Percentiles rank a stretch among this genome's conserved stretches.
phyloP scores from a whole-genome alignment of 2,888 invertebrate species.

The Aromia moschata region DNA sequence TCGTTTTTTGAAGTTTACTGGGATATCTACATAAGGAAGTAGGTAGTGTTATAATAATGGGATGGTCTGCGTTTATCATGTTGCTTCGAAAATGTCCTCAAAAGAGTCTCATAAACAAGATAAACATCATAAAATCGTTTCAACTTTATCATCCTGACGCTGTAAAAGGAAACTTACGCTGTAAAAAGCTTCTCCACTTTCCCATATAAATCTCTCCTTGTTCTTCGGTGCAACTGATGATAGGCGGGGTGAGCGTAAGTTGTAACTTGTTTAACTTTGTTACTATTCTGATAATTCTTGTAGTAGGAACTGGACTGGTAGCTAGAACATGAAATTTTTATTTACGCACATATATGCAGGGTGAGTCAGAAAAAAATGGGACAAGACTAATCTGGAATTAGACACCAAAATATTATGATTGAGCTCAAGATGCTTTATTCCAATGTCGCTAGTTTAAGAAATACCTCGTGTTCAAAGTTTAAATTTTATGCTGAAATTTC shows the following conservation, averaged over 20 bases:
- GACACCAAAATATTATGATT: no score
- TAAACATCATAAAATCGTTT: not conserved
- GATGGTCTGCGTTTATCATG: no score
- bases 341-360: not conserved
- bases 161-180: slow-evolving; percentile 66
- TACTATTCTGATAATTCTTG: not conserved
- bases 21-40: no score
- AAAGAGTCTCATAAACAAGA: no score
- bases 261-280: not conserved
- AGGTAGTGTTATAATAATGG: no score
- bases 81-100: no score
- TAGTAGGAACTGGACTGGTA: not conserved
- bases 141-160: not conserved
- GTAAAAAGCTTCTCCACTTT: slow-evolving; percentile 71
- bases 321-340: not conserved
- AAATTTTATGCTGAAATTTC: no score
- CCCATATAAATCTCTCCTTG: slow-evolving; percentile 69
- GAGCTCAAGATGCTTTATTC: no score
- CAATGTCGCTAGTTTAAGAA: no score
- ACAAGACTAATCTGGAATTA: not conserved
- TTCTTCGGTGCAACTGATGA: slow-evolving; percentile 67
- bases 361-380: not conserved
- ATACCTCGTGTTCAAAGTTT: not conserved
- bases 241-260: slow-evolving; percentile 44
- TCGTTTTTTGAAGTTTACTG: no score